Percentiles rank a stretch among this genome's conserved stretches.
These are phyloP conservation scores for Nowickia ferox DNA, from an alignment of 2,888 invertebrate genomes.

Conservation along the genomic window DNA sequence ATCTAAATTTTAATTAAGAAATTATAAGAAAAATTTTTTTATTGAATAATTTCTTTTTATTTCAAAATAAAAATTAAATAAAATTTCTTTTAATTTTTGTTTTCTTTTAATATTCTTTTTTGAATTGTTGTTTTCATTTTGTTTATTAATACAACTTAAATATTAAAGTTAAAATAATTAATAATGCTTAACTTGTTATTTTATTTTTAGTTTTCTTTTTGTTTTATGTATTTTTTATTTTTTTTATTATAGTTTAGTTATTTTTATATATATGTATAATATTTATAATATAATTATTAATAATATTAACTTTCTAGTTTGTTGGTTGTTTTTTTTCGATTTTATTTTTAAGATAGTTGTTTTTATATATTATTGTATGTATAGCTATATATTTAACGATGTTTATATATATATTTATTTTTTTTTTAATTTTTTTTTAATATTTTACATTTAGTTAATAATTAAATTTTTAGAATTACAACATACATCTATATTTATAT, in stretches of 20 bases:
- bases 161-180: constrained; percentile 73
- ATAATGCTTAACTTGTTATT: constrained; percentile 68
- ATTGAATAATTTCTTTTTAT: constrained; percentile 70
- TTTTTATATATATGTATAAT: constrained; percentile 48
- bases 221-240: constrained; percentile 27
- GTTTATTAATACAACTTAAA: constrained; percentile 77
- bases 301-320: constrained; percentile 71
- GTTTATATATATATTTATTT: constrained; percentile 51
- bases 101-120: constrained; percentile 73
- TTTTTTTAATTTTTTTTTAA: constrained; percentile 56
- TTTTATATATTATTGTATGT: constrained; percentile 56
- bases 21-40: constrained; percentile 70
- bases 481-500: constrained; percentile 65
- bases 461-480: constrained; percentile 63
- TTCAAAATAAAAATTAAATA: constrained; percentile 76
- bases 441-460: constrained; percentile 64
- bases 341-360: constrained; percentile 43
- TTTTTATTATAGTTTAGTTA: constrained; percentile 64
- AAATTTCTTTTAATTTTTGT: constrained; percentile 65
- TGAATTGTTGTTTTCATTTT: constrained; percentile 67
- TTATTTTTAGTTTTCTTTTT: constrained; percentile 46
- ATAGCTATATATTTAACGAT: constrained; percentile 70
- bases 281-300: constrained; percentile 67
- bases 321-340: constrained; percentile 58
- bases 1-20: constrained; percentile 26